Conservation (phyloP, 2,888 invertebrate genomes). For the Acheta domesticus region DNA sequence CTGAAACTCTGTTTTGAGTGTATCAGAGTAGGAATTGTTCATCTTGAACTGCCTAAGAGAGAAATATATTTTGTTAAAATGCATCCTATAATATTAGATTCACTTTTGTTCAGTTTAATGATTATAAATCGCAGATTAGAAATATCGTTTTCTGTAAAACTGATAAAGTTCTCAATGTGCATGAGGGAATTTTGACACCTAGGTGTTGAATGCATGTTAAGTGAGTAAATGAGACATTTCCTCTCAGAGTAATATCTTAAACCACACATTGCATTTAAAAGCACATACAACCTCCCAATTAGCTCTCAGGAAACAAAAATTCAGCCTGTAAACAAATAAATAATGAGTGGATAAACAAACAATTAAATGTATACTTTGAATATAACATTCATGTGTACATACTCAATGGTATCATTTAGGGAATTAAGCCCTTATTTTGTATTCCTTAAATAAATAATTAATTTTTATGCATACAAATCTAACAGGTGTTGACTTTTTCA, state of each 20-base stretch:
- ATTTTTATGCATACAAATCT: constrained; percentile 18
- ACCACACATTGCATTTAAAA: background rate
- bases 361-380: background rate
- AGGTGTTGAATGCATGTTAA: too few relatives aligned
- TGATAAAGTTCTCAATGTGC: too few relatives aligned
- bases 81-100: too few relatives aligned
- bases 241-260: background rate
- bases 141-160: too few relatives aligned
- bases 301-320: constrained; percentile 1
- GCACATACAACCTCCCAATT: background rate
- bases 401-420: background rate
- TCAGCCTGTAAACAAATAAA: constrained; percentile 10
- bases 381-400: background rate
- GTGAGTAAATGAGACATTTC: too few relatives aligned
- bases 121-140: too few relatives aligned
- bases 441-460: constrained; percentile 12
- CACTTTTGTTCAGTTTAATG: too few relatives aligned
- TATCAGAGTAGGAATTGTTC: too few relatives aligned
- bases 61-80: too few relatives aligned
- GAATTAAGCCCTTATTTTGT: constrained; percentile 1
- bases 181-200: too few relatives aligned
- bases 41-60: too few relatives aligned
- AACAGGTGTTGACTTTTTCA: constrained; percentile 18
- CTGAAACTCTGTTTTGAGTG: too few relatives aligned
- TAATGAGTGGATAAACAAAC: background rate